phyloP scores from a whole-genome alignment of 2,888 invertebrate species.

The Lordiphosa fenestrarum region DNA sequence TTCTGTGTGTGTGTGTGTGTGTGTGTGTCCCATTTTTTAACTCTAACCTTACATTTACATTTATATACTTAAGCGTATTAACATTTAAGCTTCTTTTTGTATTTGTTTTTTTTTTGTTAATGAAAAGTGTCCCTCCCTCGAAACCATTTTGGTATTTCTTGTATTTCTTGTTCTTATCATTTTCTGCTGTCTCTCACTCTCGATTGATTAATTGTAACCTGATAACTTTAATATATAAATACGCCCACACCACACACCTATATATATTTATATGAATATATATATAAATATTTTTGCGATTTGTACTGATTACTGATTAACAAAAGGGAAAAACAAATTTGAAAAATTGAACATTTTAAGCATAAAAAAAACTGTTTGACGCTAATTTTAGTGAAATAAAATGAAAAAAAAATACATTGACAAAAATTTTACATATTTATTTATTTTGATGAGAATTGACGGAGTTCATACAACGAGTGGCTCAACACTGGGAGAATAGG shows the following conservation, averaged over 20 bases:
- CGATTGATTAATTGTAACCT: conserved; percentile 34
- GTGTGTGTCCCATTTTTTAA: conserved; percentile 32
- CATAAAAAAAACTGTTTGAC: conserved; percentile 44
- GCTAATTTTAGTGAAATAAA: conserved; percentile 67
- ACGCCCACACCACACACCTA: conserved; percentile 27
- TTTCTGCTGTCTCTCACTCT: conserved; percentile 25
- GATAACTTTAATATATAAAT: conserved; percentile 36
- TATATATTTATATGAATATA: conserved; percentile 29
- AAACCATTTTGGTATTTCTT: conserved; percentile 7
- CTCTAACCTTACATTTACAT: conserved; percentile 60
- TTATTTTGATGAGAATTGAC: too few relatives aligned
- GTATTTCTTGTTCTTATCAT: conserved; percentile 14
- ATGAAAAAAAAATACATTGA: conserved; percentile 15
- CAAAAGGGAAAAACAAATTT: conserved; percentile 37
- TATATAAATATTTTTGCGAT: conserved; percentile 54
- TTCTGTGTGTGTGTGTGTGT: conserved; percentile 7
- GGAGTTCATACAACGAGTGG: too few relatives aligned
- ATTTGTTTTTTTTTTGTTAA: conserved; percentile 39
- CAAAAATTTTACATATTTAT: not conserved
- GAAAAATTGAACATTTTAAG: too few relatives aligned
- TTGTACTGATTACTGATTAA: conserved; percentile 78
- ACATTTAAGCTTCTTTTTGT: conserved; percentile 64
- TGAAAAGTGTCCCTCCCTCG: conserved; percentile 2
- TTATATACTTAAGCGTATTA: conserved; percentile 61
- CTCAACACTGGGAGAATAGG: too few relatives aligned